phyloP scores from a whole-genome alignment of 2,113 vertebrate genomes.

The Lucifuga dentata region DNA sequence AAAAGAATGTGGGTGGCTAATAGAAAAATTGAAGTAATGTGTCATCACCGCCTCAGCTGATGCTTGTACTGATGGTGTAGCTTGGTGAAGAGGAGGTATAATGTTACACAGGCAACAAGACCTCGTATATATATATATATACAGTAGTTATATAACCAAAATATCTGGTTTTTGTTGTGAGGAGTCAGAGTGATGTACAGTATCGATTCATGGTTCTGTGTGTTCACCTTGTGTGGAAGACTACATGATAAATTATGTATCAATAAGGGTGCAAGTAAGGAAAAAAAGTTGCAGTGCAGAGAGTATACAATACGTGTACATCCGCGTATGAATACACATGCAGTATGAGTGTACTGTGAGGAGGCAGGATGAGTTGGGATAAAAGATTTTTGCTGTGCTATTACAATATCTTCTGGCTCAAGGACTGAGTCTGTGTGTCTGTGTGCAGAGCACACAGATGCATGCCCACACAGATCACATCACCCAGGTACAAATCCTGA shows the following conservation, averaged over 20 bases:
- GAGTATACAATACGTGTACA: constrained; percentile 6
- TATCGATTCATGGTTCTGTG: constrained; percentile 12
- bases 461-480: constrained; percentile 76
- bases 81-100: constrained; percentile 22
- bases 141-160: too few relatives aligned
- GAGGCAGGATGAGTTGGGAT: constrained; percentile 40
- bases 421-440: constrained; percentile 74
- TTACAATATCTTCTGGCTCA: constrained; percentile 73
- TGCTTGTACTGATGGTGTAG: constrained; percentile 27
- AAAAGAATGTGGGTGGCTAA: constrained; percentile 30
- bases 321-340: background rate
- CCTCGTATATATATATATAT: background rate
- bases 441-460: constrained; percentile 66
- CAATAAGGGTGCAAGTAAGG: constrained; percentile 11
- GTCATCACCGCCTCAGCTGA: constrained; percentile 45
- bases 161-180: background rate
- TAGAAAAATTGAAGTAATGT: constrained; percentile 42
- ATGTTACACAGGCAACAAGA: constrained; percentile 8
- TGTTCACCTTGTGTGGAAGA: background rate
- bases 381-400: constrained; percentile 47
- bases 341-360: constrained; percentile 25
- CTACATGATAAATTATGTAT: background rate
- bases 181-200: background rate
- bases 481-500: constrained; percentile 55
- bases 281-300: background rate